A percentile compares a stretch with the other conserved stretches of the same genome.
Conservation (phyloP, 53 echinoderm and acorn worm species). For the Holothuria scabra region DNA sequence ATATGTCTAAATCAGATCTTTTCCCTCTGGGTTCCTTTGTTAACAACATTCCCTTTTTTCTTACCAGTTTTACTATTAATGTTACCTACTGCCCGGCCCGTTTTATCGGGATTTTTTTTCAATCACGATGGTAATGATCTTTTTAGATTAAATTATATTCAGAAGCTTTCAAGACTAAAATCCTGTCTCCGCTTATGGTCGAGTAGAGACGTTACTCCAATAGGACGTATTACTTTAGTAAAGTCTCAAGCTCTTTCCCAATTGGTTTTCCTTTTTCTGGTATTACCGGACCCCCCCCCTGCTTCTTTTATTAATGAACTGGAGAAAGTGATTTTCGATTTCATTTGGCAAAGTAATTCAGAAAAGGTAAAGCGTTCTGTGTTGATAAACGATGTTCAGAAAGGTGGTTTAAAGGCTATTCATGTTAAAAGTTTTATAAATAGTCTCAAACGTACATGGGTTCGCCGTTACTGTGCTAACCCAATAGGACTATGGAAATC, state of each 20-base stretch:
- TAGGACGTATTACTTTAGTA: not conserved
- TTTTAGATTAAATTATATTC: too few relatives aligned
- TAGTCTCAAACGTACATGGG: not conserved
- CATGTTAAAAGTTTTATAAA: not conserved
- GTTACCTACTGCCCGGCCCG: too few relatives aligned
- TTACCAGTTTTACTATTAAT: too few relatives aligned
- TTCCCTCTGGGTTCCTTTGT: too few relatives aligned
- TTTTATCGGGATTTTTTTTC: too few relatives aligned
- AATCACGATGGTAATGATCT: too few relatives aligned
- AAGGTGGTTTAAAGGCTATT: not conserved
- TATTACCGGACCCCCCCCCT: not conserved
- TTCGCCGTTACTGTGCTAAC: too few relatives aligned
- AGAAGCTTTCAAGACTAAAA: too few relatives aligned
- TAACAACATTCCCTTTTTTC: too few relatives aligned
- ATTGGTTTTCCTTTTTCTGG: not conserved
- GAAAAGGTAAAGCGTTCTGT: not conserved
- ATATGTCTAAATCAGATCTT: too few relatives aligned
- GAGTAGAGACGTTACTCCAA: not conserved
- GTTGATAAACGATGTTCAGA: not conserved
- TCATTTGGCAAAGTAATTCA: not conserved
- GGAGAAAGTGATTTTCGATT: not conserved
- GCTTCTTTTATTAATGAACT: not conserved
- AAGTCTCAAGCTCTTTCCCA: constrained; percentile 12
- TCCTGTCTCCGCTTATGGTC: not conserved
- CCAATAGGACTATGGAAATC: too few relatives aligned